phyloP scores from a whole-genome alignment of 2,797 vertebrate species.

The Hoplostethus atlanticus region DNA sequence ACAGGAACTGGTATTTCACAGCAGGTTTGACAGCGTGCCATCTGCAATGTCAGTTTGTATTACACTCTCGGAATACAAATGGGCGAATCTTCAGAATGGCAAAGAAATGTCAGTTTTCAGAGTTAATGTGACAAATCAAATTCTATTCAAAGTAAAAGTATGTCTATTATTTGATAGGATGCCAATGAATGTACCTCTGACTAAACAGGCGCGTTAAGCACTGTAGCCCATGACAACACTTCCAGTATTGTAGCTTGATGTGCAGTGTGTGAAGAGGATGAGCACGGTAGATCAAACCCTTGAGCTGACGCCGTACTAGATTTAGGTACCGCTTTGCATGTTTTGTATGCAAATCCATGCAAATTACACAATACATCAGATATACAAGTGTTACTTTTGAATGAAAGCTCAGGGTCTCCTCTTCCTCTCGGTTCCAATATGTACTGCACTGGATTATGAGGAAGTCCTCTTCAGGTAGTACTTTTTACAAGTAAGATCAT shows the following conservation, averaged over 20 bases:
- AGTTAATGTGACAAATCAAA: not conserved
- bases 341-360: not conserved
- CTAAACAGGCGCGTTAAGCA: too few species aligned
- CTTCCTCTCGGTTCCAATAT: not conserved
- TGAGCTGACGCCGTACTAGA: not conserved
- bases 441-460: conserved; percentile 19
- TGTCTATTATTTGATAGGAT: not conserved
- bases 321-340: not conserved
- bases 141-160: not conserved
- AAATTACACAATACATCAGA: conserved; percentile 5
- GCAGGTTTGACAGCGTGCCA: not conserved
- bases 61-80: not conserved
- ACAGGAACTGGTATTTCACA: not conserved
- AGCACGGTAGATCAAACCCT: not conserved
- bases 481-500: conserved; percentile 23
- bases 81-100: not conserved
- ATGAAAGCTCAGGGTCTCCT: not conserved
- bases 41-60: not conserved
- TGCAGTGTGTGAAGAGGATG: too few species aligned
- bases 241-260: not conserved
- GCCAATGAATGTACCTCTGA: too few species aligned
- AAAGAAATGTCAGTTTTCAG: not conserved
- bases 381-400: not conserved
- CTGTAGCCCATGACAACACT: not conserved
- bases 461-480: not conserved